Evolutionary conservation across 2,888 invertebrate genomes (phyloP).

Genomic region (Amphipoea lucens): DNA sequence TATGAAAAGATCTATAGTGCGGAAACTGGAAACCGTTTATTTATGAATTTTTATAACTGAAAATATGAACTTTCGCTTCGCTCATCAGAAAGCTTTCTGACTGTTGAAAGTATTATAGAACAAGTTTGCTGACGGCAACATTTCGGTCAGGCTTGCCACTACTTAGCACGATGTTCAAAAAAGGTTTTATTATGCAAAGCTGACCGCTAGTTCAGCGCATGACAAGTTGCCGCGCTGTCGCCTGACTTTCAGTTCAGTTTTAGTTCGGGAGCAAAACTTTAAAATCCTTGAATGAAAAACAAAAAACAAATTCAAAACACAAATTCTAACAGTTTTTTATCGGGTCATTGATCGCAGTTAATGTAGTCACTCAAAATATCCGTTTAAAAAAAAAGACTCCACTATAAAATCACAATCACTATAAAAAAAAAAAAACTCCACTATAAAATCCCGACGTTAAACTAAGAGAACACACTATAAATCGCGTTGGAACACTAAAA

Average conservation of each 20-base stretch:
- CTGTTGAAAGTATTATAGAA: conserved; percentile 9
- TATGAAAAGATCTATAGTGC: neutral
- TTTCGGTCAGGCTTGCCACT: neutral
- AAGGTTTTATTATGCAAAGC: conserved; percentile 17
- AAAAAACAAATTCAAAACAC: too few species aligned
- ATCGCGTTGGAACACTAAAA: conserved; percentile 40
- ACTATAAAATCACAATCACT: too few species aligned
- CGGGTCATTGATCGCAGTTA: too few species aligned
- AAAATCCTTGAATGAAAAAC: too few species aligned
- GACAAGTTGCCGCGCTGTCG: neutral
- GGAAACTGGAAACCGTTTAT: neutral
- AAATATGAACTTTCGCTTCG: neutral
- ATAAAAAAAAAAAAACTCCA: conserved; percentile 38
- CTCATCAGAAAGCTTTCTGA: neutral
- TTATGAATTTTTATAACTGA: neutral
- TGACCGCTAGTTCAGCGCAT: neutral
- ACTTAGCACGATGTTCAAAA: conserved; percentile 1
- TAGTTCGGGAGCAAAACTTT: too few species aligned
- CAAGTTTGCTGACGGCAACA: neutral
- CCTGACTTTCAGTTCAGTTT: too few species aligned
- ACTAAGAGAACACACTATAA: conserved; percentile 51
- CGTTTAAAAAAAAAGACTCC: too few species aligned
- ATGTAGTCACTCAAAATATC: too few species aligned
- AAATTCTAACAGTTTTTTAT: too few species aligned
- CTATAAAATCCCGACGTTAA: conserved; percentile 43